Conservation (phyloP, 1,140 invertebrate genomes). For the Trachelipus rathkii region DNA sequence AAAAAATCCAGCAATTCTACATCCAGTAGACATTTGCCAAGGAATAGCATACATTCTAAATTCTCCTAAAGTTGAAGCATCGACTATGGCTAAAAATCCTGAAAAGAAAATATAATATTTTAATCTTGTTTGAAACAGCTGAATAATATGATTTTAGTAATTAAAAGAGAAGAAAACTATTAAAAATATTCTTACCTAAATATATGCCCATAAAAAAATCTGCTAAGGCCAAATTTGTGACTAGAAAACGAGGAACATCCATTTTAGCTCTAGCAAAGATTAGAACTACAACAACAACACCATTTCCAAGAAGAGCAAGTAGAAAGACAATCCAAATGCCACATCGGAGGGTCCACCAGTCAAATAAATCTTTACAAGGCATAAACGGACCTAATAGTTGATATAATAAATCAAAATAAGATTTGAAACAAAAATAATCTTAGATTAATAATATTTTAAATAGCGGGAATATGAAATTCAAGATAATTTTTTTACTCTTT, state of each 20-base stretch:
- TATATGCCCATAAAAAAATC: conserved; percentile 97
- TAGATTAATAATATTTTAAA: too few species aligned
- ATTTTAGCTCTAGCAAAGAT: conserved; percentile 88
- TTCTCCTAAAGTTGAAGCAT: conserved; percentile 91
- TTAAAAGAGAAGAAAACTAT: too few species aligned
- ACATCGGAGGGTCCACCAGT: conserved; percentile 95
- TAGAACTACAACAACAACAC: conserved; percentile 91
- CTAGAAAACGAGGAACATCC: conserved; percentile 92
- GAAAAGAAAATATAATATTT: conserved; percentile 28
- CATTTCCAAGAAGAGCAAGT: conserved; percentile 91
- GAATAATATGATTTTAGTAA: too few species aligned
- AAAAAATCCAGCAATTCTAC: conserved; percentile 90
- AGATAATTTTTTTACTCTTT: too few species aligned
- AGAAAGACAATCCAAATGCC: conserved; percentile 96
- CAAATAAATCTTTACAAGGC: conserved; percentile 92
- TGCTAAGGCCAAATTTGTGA: conserved; percentile 92
- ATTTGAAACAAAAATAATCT: too few species aligned
- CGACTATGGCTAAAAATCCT: conserved; percentile 90
- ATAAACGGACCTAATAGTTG: conserved; percentile 73
- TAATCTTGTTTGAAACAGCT: too few species aligned
- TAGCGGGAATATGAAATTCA: too few species aligned
- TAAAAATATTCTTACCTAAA: conserved; percentile 56
- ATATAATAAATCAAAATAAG: too few species aligned
- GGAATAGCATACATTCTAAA: conserved; percentile 93
- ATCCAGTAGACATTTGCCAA: conserved; percentile 93